Evolutionary conservation across 2,797 vertebrate species (phyloP).

Genomic region (Nasua narica): DNA sequence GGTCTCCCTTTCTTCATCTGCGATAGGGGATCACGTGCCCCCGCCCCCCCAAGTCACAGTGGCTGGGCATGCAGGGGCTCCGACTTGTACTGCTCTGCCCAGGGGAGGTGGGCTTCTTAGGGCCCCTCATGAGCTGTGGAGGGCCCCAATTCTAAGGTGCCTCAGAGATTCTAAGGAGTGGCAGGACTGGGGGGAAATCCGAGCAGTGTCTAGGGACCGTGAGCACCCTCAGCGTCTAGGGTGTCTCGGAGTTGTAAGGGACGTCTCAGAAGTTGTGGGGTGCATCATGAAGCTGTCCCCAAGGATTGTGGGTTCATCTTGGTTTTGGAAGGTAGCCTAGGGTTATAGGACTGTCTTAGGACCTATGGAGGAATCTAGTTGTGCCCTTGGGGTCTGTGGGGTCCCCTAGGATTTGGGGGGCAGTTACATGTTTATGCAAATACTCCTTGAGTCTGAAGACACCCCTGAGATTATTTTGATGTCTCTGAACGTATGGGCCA

Average conservation of each 20-base stretch:
- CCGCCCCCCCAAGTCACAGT: background rate
- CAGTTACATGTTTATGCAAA: background rate
- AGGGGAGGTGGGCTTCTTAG: background rate
- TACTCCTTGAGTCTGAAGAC: background rate
- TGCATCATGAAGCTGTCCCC: background rate
- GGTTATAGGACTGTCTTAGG: background rate
- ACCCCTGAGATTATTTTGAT: background rate
- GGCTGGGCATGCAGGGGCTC: background rate
- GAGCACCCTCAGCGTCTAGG: background rate
- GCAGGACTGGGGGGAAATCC: background rate
- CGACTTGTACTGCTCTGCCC: background rate
- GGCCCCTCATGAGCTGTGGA: background rate
- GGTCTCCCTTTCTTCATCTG: background rate
- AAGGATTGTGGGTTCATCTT: background rate
- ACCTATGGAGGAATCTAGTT: background rate
- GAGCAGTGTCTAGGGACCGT: background rate
- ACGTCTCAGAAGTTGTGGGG: background rate
- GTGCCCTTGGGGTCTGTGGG: background rate
- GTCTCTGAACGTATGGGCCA: background rate
- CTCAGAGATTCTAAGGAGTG: background rate
- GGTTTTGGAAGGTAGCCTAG: background rate
- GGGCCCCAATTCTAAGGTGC: background rate
- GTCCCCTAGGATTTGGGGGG: background rate
- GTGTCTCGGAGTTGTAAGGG: background rate
- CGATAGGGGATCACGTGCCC: background rate